A percentile compares a stretch with the other conserved stretches of the same genome.
These are phyloP conservation scores for Malacoctenus gilli DNA, from an alignment of 2,797 vertebrate species.

Conservation along the genomic window DNA sequence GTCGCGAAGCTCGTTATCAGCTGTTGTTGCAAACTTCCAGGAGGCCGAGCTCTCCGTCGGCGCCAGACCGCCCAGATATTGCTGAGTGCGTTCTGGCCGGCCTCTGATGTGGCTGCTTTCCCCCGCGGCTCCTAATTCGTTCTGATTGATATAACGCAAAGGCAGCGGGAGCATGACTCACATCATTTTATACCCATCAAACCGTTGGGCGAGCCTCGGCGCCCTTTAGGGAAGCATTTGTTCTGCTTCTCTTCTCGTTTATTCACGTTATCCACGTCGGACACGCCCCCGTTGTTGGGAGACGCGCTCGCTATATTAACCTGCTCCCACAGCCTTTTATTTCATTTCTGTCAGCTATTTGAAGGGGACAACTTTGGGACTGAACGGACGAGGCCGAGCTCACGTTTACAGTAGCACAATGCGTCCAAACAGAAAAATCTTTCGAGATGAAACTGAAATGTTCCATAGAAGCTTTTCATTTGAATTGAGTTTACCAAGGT, in stretches of 20 bases:
- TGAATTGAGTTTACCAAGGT: background rate
- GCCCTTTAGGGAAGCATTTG: constrained; percentile 12
- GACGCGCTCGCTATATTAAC: no score
- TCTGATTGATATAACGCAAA: background rate
- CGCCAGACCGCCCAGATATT: no score
- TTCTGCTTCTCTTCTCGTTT: constrained; percentile 17
- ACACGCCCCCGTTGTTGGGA: constrained; percentile 7
- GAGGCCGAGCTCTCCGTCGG: no score
- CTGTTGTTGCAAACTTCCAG: no score
- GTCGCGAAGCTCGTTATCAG: no score
- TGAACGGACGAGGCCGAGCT: no score
- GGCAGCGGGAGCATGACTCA: background rate
- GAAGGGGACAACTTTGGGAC: no score
- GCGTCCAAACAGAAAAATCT: background rate
- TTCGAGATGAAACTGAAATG: background rate
- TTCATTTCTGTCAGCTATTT: no score
- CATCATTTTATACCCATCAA: constrained; percentile 18
- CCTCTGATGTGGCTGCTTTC: no score
- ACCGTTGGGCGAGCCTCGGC: constrained; percentile 11
- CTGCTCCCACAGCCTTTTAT: no score
- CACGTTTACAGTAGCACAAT: background rate
- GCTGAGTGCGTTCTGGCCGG: no score
- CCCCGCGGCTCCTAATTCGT: background rate
- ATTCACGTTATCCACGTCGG: constrained; percentile 18
- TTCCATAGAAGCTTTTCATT: background rate